Evolutionary conservation across 2,797 vertebrate species (phyloP).

Genomic region (Lateolabrax maculatus): DNA sequence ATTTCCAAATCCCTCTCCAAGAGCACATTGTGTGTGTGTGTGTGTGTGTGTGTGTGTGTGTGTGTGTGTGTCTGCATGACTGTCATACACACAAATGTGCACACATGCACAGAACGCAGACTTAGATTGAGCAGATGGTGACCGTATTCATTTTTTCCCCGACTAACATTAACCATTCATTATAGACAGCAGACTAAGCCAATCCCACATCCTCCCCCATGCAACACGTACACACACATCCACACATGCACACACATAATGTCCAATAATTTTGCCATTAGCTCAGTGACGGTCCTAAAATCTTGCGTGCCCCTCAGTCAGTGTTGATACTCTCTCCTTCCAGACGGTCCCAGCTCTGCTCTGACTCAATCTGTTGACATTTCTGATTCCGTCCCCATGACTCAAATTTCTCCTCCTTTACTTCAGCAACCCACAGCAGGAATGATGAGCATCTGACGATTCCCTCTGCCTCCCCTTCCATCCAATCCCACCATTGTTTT

Average conservation of each 20-base stretch:
- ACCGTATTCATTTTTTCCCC: constrained; percentile 88
- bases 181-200: constrained; percentile 88
- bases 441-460: constrained; percentile 77
- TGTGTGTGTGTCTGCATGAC: constrained; percentile 48
- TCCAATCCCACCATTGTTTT: constrained; percentile 60
- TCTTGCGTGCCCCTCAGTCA: constrained; percentile 74
- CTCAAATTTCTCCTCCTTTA: constrained; percentile 78
- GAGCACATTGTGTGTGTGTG: constrained; percentile 70
- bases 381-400: constrained; percentile 77
- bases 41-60: constrained; percentile 50
- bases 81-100: constrained; percentile 66
- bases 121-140: constrained; percentile 89
- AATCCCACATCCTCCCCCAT: constrained; percentile 84
- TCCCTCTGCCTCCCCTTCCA: constrained; percentile 71
- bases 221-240: constrained; percentile 70
- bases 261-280: constrained; percentile 79
- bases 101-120: constrained; percentile 79
- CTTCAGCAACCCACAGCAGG: constrained; percentile 73
- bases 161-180: constrained; percentile 90
- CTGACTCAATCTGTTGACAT: constrained; percentile 84
- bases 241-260: constrained; percentile 60
- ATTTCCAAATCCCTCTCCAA: constrained; percentile 80
- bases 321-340: constrained; percentile 78
- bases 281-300: constrained; percentile 72
- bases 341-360: constrained; percentile 81